Evolutionary conservation across 2,888 invertebrate genomes (phyloP).

Genomic region (Clanis bilineata): DNA sequence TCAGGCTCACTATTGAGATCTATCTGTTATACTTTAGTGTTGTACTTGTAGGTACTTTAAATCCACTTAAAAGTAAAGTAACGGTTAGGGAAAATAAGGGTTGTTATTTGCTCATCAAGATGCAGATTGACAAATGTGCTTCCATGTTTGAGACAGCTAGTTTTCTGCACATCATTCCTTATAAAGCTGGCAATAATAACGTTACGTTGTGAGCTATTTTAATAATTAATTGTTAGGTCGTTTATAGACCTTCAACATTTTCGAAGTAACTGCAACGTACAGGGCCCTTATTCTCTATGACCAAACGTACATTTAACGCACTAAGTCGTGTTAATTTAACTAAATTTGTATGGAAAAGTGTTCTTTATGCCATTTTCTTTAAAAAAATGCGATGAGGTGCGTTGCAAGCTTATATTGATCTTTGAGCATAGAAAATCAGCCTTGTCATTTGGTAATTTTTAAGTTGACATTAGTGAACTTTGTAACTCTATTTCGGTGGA

Average conservation of each 20-base stretch:
- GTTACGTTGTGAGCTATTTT: not conserved
- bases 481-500: no score
- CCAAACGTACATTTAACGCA: no score
- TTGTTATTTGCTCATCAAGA: not conserved
- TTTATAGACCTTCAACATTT: conserved; percentile 36
- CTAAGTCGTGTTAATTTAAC: no score
- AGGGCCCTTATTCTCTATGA: no score
- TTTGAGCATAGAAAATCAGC: no score
- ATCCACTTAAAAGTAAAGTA: not conserved
- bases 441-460: no score
- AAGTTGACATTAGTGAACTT: no score
- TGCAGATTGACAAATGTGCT: not conserved
- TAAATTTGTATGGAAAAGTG: no score
- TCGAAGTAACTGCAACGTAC: conserved; percentile 40
- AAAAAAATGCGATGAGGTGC: no score
- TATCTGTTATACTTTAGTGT: not conserved
- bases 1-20: no score
- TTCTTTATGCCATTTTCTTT: no score
- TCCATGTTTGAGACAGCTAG: not conserved
- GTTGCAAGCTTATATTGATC: no score
- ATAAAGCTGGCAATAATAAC: not conserved
- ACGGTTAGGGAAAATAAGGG: not conserved
- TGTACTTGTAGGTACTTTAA: not conserved
- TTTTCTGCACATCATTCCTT: not conserved
- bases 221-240: conserved; percentile 25